These are phyloP conservation scores for Scaptomyza flava DNA, from an alignment of 2,888 invertebrate species.

Conservation along the genomic window DNA sequence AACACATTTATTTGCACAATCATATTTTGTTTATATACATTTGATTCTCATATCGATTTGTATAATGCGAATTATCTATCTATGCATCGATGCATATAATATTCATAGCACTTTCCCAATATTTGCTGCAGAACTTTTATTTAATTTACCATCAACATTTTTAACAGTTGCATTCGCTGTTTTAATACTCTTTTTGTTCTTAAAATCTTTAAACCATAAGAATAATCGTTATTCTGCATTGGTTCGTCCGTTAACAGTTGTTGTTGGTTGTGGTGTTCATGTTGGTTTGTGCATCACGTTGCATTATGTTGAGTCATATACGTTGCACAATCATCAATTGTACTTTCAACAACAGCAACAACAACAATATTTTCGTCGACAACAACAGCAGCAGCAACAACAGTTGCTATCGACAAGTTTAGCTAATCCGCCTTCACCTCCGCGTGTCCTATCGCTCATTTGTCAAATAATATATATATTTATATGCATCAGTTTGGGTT, in stretches of 20 bases:
- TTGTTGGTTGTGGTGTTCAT: constrained; percentile 91
- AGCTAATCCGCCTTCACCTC: constrained; percentile 80
- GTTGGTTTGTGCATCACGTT: constrained; percentile 92
- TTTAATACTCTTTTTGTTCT: constrained; percentile 92
- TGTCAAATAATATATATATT: constrained; percentile 94
- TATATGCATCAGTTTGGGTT: constrained; percentile 92
- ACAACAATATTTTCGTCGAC: constrained; percentile 73
- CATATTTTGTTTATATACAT: constrained; percentile 94
- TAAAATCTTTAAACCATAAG: constrained; percentile 91
- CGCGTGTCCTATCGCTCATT: constrained; percentile 88
- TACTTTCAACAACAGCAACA: constrained; percentile 82
- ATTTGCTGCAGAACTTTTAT: constrained; percentile 91
- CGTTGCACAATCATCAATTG: constrained; percentile 81
- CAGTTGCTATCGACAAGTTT: constrained; percentile 61
- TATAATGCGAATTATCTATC: constrained; percentile 92
- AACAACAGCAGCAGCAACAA: constrained; percentile 72
- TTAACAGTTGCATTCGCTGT: constrained; percentile 95
- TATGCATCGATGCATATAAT: constrained; percentile 97
- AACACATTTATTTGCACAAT: constrained; percentile 93
- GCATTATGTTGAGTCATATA: constrained; percentile 90
- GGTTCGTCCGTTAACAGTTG: constrained; percentile 91
- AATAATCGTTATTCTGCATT: constrained; percentile 89
- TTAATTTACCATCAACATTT: constrained; percentile 94
- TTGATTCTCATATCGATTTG: constrained; percentile 93
- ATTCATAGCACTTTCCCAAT: constrained; percentile 91